A percentile compares a stretch with the other conserved stretches of the same genome.
Evolutionary conservation across 2,797 vertebrate species (phyloP).

Genomic region (Alosa sapidissima): DNA sequence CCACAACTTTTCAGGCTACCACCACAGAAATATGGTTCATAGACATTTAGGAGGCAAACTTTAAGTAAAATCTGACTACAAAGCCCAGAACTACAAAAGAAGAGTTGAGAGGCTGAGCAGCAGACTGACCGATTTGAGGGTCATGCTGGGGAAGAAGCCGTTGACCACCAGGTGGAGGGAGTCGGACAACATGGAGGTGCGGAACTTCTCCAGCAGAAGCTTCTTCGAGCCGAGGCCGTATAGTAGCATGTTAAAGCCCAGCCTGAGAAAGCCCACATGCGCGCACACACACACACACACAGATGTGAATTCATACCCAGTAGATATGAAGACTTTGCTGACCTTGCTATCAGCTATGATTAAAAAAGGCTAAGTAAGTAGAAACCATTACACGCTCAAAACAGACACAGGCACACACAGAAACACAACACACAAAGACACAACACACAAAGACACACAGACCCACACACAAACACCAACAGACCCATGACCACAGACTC

Average conservation of each 20-base stretch:
- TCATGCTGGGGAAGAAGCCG: constrained; percentile 96
- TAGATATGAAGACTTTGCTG: neutral
- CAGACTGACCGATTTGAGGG: constrained; percentile 85
- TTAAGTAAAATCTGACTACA: neutral
- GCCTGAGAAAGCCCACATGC: constrained; percentile 61
- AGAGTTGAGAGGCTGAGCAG: neutral
- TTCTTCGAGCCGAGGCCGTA: constrained; percentile 96
- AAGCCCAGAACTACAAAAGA: neutral
- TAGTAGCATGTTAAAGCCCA: constrained; percentile 91
- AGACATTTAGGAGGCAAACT: too few relatives aligned
- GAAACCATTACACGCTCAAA: neutral
- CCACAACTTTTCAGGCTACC: too few relatives aligned
- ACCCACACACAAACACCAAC: too few relatives aligned
- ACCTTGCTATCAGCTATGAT: neutral
- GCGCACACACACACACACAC: constrained; percentile 27
- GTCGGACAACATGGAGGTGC: constrained; percentile 77
- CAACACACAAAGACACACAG: neutral
- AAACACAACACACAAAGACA: neutral
- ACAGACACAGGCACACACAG: neutral
- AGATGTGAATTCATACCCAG: neutral
- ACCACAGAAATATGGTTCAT: too few relatives aligned
- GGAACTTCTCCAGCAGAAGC: constrained; percentile 89
- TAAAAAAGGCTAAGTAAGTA: neutral
- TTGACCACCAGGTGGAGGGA: constrained; percentile 91
- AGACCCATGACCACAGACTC: too few relatives aligned